Evolutionary conservation across 1,140 invertebrate genomes (phyloP).

Genomic region (Pectinophora gossypiella): DNA sequence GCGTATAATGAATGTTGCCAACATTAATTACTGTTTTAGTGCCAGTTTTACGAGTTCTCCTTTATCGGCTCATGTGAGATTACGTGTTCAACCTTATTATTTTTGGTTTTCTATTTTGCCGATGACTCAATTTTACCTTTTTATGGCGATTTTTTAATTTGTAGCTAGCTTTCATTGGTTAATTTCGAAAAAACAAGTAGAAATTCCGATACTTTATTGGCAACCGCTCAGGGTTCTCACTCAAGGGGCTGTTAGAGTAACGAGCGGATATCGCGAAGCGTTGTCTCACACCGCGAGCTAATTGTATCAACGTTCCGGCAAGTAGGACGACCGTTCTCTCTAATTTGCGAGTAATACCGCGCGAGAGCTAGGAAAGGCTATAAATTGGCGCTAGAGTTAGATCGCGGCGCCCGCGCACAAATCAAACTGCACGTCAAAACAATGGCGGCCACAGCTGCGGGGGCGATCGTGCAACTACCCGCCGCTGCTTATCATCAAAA

Average conservation of each 20-base stretch:
- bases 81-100: constrained; percentile 54
- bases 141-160: neutral
- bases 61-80: constrained; percentile 58
- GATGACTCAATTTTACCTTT: constrained; percentile 43
- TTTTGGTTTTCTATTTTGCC: constrained; percentile 29
- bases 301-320: constrained; percentile 22
- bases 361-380: constrained; percentile 47
- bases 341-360: constrained; percentile 44
- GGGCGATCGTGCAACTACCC: constrained; percentile 57
- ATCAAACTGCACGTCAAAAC: constrained; percentile 56
- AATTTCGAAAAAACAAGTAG: no score
- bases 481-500: constrained; percentile 46
- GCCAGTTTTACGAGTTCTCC: constrained; percentile 48
- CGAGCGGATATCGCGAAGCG: neutral
- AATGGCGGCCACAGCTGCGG: constrained; percentile 49
- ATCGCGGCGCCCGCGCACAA: constrained; percentile 55
- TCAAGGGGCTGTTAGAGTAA: no score
- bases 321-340: constrained; percentile 32
- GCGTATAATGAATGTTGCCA: constrained; percentile 52
- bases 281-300: constrained; percentile 5
- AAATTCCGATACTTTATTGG: no score
- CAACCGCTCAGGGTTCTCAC: no score
- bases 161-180: no score
- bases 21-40: constrained; percentile 68
- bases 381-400: constrained; percentile 53